These are phyloP conservation scores for Scyliorhinus canicula DNA, from an alignment of 2,797 vertebrate genomes.

Conservation along the genomic window DNA sequence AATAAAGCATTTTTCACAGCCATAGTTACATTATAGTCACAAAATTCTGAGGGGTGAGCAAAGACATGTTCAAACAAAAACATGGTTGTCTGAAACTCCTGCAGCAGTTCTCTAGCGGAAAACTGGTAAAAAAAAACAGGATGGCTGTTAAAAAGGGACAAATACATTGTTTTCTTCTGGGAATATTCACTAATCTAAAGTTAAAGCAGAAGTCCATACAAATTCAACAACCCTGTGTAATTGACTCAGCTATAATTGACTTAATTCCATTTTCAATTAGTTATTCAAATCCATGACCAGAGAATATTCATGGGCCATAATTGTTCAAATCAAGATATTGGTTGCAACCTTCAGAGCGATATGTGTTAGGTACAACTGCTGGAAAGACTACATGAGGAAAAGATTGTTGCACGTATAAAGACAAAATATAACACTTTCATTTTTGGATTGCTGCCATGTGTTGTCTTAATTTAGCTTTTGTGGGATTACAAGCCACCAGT, in stretches of 20 bases:
- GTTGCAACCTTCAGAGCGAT: neutral
- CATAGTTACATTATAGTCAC: neutral
- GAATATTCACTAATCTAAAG: neutral
- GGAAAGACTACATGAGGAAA: neutral
- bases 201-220: neutral
- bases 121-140: neutral
- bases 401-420: neutral
- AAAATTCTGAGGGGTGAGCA: neutral
- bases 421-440: neutral
- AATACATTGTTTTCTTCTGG: neutral
- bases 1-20: neutral
- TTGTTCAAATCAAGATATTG: neutral
- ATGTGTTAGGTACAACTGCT: neutral
- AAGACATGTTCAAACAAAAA: neutral
- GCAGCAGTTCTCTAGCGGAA: neutral
- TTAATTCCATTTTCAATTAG: neutral
- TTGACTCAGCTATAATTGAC: neutral
- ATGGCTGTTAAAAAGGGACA: neutral
- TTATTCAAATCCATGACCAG: neutral
- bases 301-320: neutral
- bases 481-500: neutral
- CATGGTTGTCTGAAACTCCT: neutral
- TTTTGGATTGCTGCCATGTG: neutral
- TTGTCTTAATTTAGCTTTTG: neutral
- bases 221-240: neutral